These are phyloP conservation scores for Ginglymostoma cirratum DNA, from an alignment of 2,113 vertebrate species.

Conservation along the genomic window DNA sequence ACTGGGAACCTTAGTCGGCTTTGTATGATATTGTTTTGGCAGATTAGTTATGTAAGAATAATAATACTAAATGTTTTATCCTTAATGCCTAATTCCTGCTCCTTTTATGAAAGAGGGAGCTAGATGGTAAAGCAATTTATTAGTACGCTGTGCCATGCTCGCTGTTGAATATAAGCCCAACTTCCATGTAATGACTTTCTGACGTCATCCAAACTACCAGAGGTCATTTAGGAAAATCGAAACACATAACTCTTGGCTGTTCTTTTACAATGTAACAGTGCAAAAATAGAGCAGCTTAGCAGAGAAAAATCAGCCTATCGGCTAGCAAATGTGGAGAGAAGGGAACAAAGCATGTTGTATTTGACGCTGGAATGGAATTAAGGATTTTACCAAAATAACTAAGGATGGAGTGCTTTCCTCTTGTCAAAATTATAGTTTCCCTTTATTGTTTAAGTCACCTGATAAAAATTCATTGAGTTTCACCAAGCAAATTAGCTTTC, in stretches of 20 bases:
- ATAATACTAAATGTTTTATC: background rate
- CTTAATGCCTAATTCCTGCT: background rate
- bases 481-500: constrained; percentile 38
- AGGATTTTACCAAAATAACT: background rate
- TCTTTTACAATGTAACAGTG: background rate
- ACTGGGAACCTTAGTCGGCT: no score
- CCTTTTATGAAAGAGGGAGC: background rate
- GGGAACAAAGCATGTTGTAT: background rate
- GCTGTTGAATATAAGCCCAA: no score
- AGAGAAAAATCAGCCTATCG: background rate
- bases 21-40: no score
- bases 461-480: constrained; percentile 35
- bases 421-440: constrained; percentile 13
- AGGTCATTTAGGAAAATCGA: background rate
- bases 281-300: background rate
- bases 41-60: background rate
- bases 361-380: background rate
- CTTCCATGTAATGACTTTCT: background rate
- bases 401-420: constrained; percentile 14
- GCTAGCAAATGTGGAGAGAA: background rate
- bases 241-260: background rate
- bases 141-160: background rate
- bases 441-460: constrained; percentile 35
- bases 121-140: background rate
- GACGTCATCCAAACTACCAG: background rate